These are phyloP conservation scores for Cirrhinus mrigala DNA, from an alignment of 2,797 vertebrate genomes.

Conservation along the genomic window DNA sequence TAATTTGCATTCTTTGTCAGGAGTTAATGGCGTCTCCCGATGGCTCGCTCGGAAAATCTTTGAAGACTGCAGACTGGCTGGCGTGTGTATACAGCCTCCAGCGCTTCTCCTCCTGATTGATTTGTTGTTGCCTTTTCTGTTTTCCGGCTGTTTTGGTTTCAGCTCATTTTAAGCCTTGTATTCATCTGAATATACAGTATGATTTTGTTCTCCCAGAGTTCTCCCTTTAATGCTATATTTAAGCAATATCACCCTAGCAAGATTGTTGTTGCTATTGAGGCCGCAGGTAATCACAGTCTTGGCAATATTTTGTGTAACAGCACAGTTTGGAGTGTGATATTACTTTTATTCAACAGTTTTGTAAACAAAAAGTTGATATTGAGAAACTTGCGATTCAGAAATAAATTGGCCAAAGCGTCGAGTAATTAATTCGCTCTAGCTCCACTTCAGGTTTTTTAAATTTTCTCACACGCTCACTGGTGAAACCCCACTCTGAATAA, in stretches of 20 bases:
- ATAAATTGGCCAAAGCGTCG: background rate
- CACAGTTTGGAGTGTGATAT: background rate
- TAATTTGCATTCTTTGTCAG: slow-evolving; percentile 99
- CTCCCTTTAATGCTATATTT: slow-evolving; percentile 34
- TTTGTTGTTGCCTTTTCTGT: slow-evolving; percentile 84
- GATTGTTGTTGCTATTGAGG: background rate
- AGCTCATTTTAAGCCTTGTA: slow-evolving; percentile 68
- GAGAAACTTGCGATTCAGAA: background rate
- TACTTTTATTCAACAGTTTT: background rate
- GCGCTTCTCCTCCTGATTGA: slow-evolving; percentile 90
- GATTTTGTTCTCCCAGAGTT: slow-evolving; percentile 47
- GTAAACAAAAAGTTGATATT: background rate
- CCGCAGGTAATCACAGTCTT: slow-evolving; percentile 3
- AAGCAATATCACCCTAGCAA: background rate
- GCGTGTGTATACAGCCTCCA: slow-evolving; percentile 99
- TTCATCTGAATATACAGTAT: slow-evolving; percentile 60
- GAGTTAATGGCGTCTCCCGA: slow-evolving; percentile 98
- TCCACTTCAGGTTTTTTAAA: background rate
- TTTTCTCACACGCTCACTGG: no score
- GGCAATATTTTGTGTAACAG: background rate
- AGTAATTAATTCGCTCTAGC: background rate
- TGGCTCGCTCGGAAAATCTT: slow-evolving; percentile 98
- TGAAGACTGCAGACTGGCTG: slow-evolving; percentile 99
- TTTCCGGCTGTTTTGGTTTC: slow-evolving; percentile 72
- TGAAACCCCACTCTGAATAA: background rate